Evolutionary conservation across 2,888 invertebrate species (phyloP), one percentile per base, ranked within the genome.

Genomic region (Acronicta alni): DNA sequence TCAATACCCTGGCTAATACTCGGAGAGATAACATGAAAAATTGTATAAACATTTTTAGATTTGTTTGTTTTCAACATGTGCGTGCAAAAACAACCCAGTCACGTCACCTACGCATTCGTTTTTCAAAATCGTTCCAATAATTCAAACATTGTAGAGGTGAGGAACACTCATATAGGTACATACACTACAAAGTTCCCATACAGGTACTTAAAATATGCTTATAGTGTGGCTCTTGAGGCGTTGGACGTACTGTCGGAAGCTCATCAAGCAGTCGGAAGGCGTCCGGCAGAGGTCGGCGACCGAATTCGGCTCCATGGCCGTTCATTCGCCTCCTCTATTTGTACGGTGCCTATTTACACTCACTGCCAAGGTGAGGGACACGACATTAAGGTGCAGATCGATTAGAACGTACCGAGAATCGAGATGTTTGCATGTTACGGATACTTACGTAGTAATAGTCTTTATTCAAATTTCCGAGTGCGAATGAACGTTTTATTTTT

Each of bases 301-400:
- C 93, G 90, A 54, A 85, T 92, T 93, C 80, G 91, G 88, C 84
- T 78, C 81, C 82, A 82, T 60, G 88, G 86, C 83, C 87, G 91
- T 88, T 89, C 90, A 78, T 90, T 90, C 87, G 85, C 87, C 83
- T 82, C 82, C 81, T 80, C 77, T 77, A 77, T 80, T 70, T 57
- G 75, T 66, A 70, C 75, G 57, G 43, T 72, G 75, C 76, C 82
- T 88, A 84, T 87, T 86, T 85, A 81, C 83, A 77, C 75, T 79
- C 79, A 80, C 82, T 85, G 89, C 88, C 92, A 91, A 92, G 92
- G 92, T 92, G 92, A 92, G 85, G 89, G 88, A 76, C 89, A 79
- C 71, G 61, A 67, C 59, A 57, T 70, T 67, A 70, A 73, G 67
- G 68, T 67, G 67, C 53, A 58, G 46, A 68, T 61, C 49, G 39